Conservation (phyloP, 2,797 vertebrate genomes). For the Pseudochirops corinnae region DNA sequence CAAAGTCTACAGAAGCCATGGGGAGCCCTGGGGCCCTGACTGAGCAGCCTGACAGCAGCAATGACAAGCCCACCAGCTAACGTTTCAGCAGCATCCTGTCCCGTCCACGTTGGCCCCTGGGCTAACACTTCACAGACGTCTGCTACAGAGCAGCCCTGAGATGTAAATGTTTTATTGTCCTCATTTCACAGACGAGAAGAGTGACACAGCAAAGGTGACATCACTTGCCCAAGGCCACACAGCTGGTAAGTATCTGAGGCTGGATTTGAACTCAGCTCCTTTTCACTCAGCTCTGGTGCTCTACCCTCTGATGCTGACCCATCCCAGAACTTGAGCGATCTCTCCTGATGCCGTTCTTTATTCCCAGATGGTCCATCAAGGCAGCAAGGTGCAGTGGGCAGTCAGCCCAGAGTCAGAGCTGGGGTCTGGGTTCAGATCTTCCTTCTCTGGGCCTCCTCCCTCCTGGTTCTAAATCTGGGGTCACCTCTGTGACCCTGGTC, state of each 20-base stretch:
- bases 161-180: background rate
- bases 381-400: no score
- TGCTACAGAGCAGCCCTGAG: background rate
- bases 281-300: background rate
- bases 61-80: background rate
- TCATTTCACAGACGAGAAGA: constrained; percentile 1
- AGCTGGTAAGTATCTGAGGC: background rate
- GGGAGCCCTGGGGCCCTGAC: no score
- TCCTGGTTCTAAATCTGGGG: no score
- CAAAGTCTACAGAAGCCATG: background rate
- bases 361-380: no score
- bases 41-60: background rate
- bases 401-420: background rate
- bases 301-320: no score
- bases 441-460: no score
- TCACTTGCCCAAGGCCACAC: background rate
- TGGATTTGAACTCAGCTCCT: background rate
- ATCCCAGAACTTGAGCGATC: no score
- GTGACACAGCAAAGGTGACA: background rate
- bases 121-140: background rate
- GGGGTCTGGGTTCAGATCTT: constrained; percentile 3
- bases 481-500: no score
- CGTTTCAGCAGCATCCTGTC: background rate
- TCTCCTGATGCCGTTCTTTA: no score
- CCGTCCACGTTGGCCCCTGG: background rate